Percentiles rank a stretch among this genome's conserved stretches.
Evolutionary conservation across 2,888 invertebrate genomes (phyloP).

Genomic region (Sinopyrophorus schimmeli): DNA sequence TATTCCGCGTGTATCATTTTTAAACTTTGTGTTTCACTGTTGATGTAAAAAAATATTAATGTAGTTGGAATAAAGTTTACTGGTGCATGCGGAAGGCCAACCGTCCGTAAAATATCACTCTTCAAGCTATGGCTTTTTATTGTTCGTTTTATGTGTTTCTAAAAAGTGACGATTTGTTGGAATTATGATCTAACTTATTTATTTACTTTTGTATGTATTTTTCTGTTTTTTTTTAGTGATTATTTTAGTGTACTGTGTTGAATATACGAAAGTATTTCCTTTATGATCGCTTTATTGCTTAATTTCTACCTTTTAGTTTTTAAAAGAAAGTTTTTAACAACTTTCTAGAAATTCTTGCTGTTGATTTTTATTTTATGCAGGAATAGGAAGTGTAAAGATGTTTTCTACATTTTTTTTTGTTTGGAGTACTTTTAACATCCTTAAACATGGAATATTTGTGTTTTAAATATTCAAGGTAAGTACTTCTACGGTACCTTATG

Average conservation of each 20-base stretch:
- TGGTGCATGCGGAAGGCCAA: conserved; percentile 41
- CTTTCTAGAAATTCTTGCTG: conserved; percentile 7
- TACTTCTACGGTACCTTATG: no score
- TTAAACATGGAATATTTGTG: no score
- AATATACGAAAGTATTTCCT: conserved; percentile 23
- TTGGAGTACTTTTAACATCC: no score
- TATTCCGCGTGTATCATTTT: conserved; percentile 42
- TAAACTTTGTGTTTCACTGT: conserved; percentile 33
- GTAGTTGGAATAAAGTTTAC: conserved; percentile 42
- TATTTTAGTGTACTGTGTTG: conserved; percentile 17
- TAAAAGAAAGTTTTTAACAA: conserved; percentile 9
- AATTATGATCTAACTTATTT: no score
- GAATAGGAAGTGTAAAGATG: neutral
- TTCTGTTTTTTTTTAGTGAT: conserved; percentile 13
- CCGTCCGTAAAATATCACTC: conserved; percentile 5
- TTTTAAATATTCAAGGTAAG: no score
- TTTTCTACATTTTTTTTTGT: no score
- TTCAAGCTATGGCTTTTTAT: neutral
- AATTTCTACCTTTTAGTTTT: conserved; percentile 11
- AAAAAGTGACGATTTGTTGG: no score
- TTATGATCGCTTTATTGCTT: conserved; percentile 10
- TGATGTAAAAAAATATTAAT: conserved; percentile 21
- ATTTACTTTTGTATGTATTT: conserved; percentile 9
- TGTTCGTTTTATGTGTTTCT: no score
- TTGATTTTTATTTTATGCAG: neutral